phyloP scores from a whole-genome alignment of 2,113 vertebrate species.

The Oxygymnocypris stewartii region DNA sequence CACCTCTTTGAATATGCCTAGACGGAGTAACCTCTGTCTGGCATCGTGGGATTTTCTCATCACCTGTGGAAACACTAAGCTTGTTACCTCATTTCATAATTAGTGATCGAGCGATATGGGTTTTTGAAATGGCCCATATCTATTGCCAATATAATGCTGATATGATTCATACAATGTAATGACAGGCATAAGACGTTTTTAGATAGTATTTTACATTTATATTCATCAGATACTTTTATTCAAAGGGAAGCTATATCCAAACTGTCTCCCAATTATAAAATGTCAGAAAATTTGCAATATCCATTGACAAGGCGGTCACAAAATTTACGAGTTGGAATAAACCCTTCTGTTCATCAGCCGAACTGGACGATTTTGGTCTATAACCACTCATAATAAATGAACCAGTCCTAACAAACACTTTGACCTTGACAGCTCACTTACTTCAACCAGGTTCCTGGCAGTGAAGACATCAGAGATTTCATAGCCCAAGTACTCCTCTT shows the following conservation, averaged over 20 bases:
- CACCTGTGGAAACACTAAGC: constrained; percentile 73
- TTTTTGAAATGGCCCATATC: not conserved
- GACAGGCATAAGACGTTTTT: not conserved
- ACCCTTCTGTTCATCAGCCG: not conserved
- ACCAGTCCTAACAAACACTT: not conserved
- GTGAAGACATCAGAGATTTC: constrained; percentile 92
- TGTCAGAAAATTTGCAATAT: not conserved
- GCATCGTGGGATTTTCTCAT: constrained; percentile 91
- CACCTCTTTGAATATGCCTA: constrained; percentile 92
- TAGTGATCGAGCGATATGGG: not conserved
- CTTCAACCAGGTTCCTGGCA: constrained; percentile 93
- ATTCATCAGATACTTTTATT: not conserved
- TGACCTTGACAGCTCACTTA: constrained; percentile 65
- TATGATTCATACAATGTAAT: not conserved
- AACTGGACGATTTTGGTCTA: not conserved
- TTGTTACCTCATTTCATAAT: not conserved
- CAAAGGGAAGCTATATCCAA: not conserved
- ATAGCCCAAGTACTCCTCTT: constrained; percentile 90
- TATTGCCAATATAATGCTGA: not conserved
- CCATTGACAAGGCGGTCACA: not conserved
- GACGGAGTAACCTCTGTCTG: constrained; percentile 86
- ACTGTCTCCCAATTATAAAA: not conserved
- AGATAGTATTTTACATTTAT: not conserved
- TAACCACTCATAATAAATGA: not conserved
- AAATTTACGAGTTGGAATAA: not conserved